These are phyloP conservation scores for Mesembrinibis cayennensis DNA, from an alignment of 2,113 vertebrate genomes.

Conservation along the genomic window DNA sequence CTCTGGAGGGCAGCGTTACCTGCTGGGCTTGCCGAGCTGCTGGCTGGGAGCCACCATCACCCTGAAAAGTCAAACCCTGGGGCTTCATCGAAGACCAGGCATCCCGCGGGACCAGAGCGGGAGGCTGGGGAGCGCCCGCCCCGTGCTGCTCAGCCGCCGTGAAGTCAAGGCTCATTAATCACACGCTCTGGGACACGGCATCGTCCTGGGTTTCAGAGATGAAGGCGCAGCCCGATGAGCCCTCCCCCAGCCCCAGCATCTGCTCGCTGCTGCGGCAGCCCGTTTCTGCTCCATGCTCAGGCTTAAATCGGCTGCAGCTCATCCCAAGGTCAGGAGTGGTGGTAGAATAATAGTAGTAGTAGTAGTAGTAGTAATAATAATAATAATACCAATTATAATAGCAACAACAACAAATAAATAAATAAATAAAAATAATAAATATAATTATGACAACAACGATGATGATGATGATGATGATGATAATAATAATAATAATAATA, in stretches of 20 bases:
- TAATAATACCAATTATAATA: background rate
- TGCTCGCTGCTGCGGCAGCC: background rate
- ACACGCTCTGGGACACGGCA: accelerated
- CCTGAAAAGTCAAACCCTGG: background rate
- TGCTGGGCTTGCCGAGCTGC: accelerated
- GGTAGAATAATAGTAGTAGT: background rate
- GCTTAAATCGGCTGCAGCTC: background rate
- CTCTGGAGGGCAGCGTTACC: accelerated
- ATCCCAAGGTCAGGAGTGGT: background rate
- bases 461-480: too few relatives aligned
- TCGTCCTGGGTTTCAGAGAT: background rate
- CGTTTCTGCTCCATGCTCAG: background rate
- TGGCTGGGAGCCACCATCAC: background rate
- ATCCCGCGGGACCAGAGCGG: accelerated
- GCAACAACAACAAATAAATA: background rate
- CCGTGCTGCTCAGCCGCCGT: accelerated
- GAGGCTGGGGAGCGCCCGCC: accelerated
- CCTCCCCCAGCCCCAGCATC: background rate
- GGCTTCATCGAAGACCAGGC: background rate
- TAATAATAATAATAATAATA: background rate
- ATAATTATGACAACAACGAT: too few relatives aligned
- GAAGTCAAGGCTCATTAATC: background rate
- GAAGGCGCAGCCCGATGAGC: background rate
- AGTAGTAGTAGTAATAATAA: accelerated
- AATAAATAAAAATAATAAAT: too few relatives aligned